A percentile compares a stretch with the other conserved stretches of the same genome.
These are phyloP conservation scores for Epinephelus coioides DNA, from an alignment of 2,797 vertebrate genomes.

Conservation along the genomic window DNA sequence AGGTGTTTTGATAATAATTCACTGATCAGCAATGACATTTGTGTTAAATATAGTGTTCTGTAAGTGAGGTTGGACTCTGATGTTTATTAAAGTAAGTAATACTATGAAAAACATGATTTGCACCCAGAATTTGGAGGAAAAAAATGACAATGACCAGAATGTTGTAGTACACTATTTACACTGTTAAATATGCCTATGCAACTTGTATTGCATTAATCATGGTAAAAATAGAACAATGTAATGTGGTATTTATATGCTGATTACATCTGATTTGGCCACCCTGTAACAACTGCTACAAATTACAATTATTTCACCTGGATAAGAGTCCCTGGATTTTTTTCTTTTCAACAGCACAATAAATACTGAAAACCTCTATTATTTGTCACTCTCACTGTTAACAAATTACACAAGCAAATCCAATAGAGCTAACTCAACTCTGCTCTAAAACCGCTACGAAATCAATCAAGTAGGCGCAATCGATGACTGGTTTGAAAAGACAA, in stretches of 20 bases:
- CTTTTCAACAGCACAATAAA: constrained; percentile 75
- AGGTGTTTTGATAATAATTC: constrained; percentile 66
- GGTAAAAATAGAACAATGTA: constrained; percentile 70
- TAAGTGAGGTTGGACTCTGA: constrained; percentile 32
- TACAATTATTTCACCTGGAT: constrained; percentile 87
- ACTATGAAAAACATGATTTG: constrained; percentile 46
- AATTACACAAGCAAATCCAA: constrained; percentile 70
- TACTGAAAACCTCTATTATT: constrained; percentile 68
- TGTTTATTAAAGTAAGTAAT: constrained; percentile 39
- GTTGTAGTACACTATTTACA: constrained; percentile 72
- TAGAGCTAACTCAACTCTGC: constrained; percentile 41
- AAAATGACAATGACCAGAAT: constrained; percentile 42
- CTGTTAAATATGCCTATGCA: constrained; percentile 58
- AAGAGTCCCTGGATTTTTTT: constrained; percentile 84
- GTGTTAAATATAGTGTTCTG: constrained; percentile 49
- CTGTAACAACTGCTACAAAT: constrained; percentile 87
- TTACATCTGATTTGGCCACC: constrained; percentile 80
- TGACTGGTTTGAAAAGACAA: constrained; percentile 69
- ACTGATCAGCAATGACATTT: constrained; percentile 40
- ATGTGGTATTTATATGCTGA: constrained; percentile 62
- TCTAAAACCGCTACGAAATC: constrained; percentile 53
- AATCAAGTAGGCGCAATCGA: constrained; percentile 47
- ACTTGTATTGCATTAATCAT: constrained; percentile 70
- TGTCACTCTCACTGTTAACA: constrained; percentile 59
- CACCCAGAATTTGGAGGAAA: constrained; percentile 39